Conservation (phyloP, 1,140 invertebrate species). For the Choristoneura fumiferana region DNA sequence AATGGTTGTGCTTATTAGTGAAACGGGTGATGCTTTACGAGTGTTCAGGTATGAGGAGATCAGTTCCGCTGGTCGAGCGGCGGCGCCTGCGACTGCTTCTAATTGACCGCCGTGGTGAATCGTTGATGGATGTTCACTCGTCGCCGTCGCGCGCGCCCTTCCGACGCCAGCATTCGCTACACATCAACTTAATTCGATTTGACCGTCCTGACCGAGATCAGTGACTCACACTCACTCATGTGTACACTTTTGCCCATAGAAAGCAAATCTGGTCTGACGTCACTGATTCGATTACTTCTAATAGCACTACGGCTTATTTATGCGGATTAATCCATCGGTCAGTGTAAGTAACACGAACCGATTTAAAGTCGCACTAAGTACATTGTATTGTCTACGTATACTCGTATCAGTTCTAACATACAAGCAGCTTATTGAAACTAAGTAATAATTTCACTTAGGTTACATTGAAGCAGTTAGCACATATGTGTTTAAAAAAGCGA, state of each 20-base stretch:
- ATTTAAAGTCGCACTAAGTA: too few species aligned
- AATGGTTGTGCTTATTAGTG: constrained; percentile 14
- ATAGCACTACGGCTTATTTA: neutral
- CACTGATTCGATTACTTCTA: constrained; percentile 22
- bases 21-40: constrained; percentile 22
- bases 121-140: constrained; percentile 52
- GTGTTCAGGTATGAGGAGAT: constrained; percentile 24
- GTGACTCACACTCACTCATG: constrained; percentile 21
- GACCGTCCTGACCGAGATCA: constrained; percentile 28
- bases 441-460: too few species aligned
- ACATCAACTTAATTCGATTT: constrained; percentile 41
- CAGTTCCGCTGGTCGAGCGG: constrained; percentile 23
- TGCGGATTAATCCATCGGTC: neutral
- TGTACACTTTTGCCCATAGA: constrained; percentile 17
- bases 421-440: too few species aligned
- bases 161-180: constrained; percentile 41
- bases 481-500: too few species aligned
- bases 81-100: constrained; percentile 37
- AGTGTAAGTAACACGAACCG: neutral
- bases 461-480: too few species aligned
- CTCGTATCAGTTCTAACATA: too few species aligned
- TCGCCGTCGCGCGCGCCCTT: constrained; percentile 33
- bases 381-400: too few species aligned
- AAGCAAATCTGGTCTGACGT: constrained; percentile 29
- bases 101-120: constrained; percentile 61